A percentile compares a stretch with the other conserved stretches of the same genome.
Evolutionary conservation across 2,888 invertebrate genomes (phyloP).

Genomic region (Villa cingulata): DNA sequence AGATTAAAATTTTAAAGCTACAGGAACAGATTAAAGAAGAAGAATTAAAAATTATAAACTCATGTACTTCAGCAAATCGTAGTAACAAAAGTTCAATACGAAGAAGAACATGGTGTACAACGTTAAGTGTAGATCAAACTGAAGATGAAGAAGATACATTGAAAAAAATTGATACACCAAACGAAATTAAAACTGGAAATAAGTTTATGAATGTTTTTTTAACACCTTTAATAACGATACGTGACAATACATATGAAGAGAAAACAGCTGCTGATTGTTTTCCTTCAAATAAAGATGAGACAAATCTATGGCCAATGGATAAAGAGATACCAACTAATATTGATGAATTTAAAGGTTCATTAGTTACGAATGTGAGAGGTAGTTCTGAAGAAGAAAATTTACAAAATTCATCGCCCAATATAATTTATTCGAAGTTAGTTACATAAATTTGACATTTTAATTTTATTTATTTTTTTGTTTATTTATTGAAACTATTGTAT

Average conservation of each 20-base stretch:
- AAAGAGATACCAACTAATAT: too few relatives aligned
- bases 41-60: slow-evolving; percentile 28
- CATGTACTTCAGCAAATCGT: slow-evolving; percentile 20
- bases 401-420: too few relatives aligned
- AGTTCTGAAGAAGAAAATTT: too few relatives aligned
- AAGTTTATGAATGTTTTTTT: not conserved
- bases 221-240: slow-evolving; percentile 19
- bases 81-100: slow-evolving; percentile 20
- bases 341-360: too few relatives aligned
- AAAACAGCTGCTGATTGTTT: not conserved
- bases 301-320: too few relatives aligned
- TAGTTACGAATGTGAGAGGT: too few relatives aligned
- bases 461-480: not conserved
- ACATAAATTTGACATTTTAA: too few relatives aligned
- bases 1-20: slow-evolving; percentile 25
- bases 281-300: not conserved
- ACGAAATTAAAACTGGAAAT: slow-evolving; percentile 2
- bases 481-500: not conserved
- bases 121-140: slow-evolving; percentile 12
- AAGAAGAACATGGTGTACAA: slow-evolving; percentile 33
- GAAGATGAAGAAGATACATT: slow-evolving; percentile 8
- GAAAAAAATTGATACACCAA: not conserved
- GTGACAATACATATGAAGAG: slow-evolving; percentile 2
- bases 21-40: slow-evolving; percentile 25
- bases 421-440: too few relatives aligned